phyloP scores from a whole-genome alignment of 1,140 invertebrate species.

The Paralvinella palmiformis region DNA sequence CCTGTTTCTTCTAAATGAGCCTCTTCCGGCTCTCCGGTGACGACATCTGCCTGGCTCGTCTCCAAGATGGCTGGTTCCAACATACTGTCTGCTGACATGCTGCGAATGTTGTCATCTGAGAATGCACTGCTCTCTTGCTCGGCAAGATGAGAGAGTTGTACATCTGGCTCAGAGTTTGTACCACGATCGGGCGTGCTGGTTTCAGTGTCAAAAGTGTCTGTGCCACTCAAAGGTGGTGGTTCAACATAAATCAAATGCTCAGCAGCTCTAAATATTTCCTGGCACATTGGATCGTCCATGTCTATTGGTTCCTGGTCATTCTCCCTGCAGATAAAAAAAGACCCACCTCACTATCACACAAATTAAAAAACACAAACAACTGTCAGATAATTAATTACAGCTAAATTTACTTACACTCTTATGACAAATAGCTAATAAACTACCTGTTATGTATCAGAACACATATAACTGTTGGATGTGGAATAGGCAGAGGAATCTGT shows the following conservation, averaged over 20 bases:
- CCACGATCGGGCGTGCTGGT: not conserved
- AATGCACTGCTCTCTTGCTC: not conserved
- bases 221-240: not conserved
- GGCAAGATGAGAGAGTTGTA: not conserved
- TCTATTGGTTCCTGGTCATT: slow-evolving; percentile 5
- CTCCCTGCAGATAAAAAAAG: too few species aligned
- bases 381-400: not conserved
- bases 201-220: not conserved
- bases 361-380: too few species aligned
- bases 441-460: slow-evolving; percentile 2
- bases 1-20: too few species aligned
- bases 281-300: not conserved
- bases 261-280: not conserved
- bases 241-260: not conserved
- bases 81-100: too few species aligned
- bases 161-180: not conserved
- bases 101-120: too few species aligned
- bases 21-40: not conserved
- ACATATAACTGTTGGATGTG: not conserved
- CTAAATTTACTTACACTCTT: not conserved
- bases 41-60: not conserved
- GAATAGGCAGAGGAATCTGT: not conserved
- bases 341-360: too few species aligned
- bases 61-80: slow-evolving; percentile 1
- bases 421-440: not conserved